Evolutionary conservation across 2,888 invertebrate genomes (phyloP), one percentile per base, ranked within the genome.

Genomic region (Embidobia sp.): DNA sequence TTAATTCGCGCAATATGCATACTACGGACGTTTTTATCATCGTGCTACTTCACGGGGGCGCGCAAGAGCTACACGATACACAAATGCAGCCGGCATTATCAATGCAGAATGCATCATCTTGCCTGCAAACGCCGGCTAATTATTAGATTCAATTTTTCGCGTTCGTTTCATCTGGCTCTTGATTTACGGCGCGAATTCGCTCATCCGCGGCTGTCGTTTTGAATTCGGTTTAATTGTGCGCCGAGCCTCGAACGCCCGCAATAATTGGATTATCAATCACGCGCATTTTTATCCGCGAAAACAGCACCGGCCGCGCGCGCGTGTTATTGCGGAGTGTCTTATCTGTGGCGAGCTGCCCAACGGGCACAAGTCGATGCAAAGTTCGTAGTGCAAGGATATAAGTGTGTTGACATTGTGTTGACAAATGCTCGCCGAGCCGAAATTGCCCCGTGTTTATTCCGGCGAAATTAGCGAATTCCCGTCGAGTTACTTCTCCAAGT

Each of bases 321-420:
- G 61, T 37, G 61, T 70, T 70, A 48, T 55, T 46, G 72, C 48
- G 10, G n/a, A 55, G 55, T 48, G 22, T 63, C 48, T 72, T 72
- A 72, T 72, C 48, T 37, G 63, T 72, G 72, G 72, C 72, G 22
- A 31, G 18, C 22, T 63, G 72, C 72, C 72, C 63, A 72, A 72
- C 63, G 63, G 63, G 72, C 72, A 55, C 37, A 72, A 63, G 63
- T 53, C 53, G 55, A 72, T 48, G 44, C 55, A 48, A 61, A 72
- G 63, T 63, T 72, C 72, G 63, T 18, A 48, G 72, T 46, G 72
- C 72, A 72, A 61, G 53, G 61, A 70, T 53, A 53, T 57, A 70
- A 46, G 70, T 70, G 69, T 70, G 61, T 70, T 70, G 61, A 70
- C 70, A 70, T 70, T 70, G 53, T 29, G 61, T 46, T 53, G 42